phyloP scores from a whole-genome alignment of 1,140 invertebrate genomes.

The Chironomus tepperi region DNA sequence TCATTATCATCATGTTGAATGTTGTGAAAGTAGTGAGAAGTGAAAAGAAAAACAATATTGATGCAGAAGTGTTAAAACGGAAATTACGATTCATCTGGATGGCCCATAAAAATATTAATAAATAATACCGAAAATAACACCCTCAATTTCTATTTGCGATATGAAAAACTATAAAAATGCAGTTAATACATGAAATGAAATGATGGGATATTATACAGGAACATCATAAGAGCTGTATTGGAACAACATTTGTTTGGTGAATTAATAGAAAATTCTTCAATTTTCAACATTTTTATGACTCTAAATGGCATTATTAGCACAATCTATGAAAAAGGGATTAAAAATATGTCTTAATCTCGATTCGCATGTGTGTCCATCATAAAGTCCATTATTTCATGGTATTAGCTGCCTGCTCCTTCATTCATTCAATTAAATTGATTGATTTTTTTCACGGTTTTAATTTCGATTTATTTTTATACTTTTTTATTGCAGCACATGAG shows the following conservation, averaged over 20 bases:
- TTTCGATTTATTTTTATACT: neutral
- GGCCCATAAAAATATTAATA: constrained; percentile 1
- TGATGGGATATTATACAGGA: neutral
- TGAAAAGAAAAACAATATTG: too few relatives aligned
- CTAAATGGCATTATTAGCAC: constrained; percentile 14
- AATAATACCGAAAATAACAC: constrained; percentile 18
- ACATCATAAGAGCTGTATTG: neutral
- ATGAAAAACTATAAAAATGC: constrained; percentile 20
- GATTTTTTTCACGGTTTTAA: constrained; percentile 22
- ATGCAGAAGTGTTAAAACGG: neutral
- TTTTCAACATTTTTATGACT: neutral
- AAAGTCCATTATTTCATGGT: neutral
- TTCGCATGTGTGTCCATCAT: constrained; percentile 6
- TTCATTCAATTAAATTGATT: constrained; percentile 23
- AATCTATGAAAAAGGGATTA: neutral
- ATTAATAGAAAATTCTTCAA: neutral
- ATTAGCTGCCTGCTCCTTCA: neutral
- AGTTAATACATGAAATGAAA: neutral
- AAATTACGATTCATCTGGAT: constrained; percentile 20
- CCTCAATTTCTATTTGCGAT: neutral
- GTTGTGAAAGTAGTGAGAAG: too few relatives aligned
- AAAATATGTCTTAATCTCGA: constrained; percentile 22
- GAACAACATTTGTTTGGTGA: neutral
- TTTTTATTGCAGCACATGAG: neutral
- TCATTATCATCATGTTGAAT: too few relatives aligned